Conservation (phyloP, 2,797 vertebrate species). For the Chiroxiphia lanceolata region DNA sequence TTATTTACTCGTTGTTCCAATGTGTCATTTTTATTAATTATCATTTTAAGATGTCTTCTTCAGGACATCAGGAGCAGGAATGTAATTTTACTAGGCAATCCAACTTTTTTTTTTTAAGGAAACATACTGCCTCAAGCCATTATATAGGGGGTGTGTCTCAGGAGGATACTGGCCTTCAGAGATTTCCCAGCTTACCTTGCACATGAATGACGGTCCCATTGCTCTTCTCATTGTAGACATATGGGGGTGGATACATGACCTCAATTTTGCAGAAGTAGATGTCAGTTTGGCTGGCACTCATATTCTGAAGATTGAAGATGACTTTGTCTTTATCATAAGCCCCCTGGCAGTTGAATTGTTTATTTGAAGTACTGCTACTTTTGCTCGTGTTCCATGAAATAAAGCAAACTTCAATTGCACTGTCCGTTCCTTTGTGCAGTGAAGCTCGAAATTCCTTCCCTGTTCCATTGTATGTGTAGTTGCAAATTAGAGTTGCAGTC, state of each 20-base stretch:
- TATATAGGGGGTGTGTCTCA: neutral
- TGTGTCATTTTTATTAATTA: neutral
- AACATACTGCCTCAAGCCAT: neutral
- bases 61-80: neutral
- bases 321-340: slow-evolving; percentile 62
- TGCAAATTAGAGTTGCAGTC: slow-evolving; percentile 69
- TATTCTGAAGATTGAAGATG: slow-evolving; percentile 69
- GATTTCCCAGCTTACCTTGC: slow-evolving; percentile 68
- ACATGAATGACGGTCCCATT: slow-evolving; percentile 77
- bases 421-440: slow-evolving; percentile 71
- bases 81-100: neutral
- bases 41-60: neutral
- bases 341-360: slow-evolving; percentile 67
- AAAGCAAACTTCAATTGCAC: slow-evolving; percentile 67
- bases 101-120: neutral
- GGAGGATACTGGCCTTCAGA: neutral
- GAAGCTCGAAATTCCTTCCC: slow-evolving; percentile 71
- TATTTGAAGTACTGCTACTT: neutral
- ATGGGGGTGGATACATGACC: slow-evolving; percentile 76
- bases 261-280: slow-evolving; percentile 81
- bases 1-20: neutral
- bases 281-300: slow-evolving; percentile 76
- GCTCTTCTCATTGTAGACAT: slow-evolving; percentile 70
- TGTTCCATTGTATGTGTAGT: slow-evolving; percentile 70
- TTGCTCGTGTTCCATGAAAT: slow-evolving; percentile 66